Evolutionary conservation across 2,113 vertebrate species (phyloP), one percentile per base, ranked within the genome.

Genomic region (Madoqua kirkii): DNA sequence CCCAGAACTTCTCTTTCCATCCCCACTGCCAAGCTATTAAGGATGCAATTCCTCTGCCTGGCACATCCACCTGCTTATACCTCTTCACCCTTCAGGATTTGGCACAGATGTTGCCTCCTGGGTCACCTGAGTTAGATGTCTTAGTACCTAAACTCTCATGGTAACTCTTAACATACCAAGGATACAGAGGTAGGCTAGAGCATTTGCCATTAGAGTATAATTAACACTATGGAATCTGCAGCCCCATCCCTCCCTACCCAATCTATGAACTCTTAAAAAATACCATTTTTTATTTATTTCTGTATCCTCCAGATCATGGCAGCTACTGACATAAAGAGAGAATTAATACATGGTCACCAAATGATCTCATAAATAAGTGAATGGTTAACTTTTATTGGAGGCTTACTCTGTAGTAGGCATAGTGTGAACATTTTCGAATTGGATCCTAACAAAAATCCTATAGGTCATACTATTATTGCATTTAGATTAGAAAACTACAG

Each of bases 401-500:
- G 8, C 52, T 96, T 86, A 79, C 6, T 83, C 3, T 74, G 2
- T 33, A 95, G 12, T 14, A 62, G 40, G 16, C 36, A 78, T 48
- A 36, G 13, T 21, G 12, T 29, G 71, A 55, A 48, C 19, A 60
- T 87, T 85, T 93, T 84, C 33, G 0, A 48, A 29, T 1, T 84
- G 67, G 64, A 33, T 57, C 40, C 50, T 91, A 40, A 40, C 7
- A 89, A 90, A 96, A 92, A 48, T 82, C 16, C 29, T 55, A 3
- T 71, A 12, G 29, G 0, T 74, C 89, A 71, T 59, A 81, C 7
- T 45, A 78, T 93, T 43, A 60, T 60, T 45, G 54, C 1, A 92
- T 76, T 76, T 92, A 91, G 25, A n/a, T 79, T 67, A 95, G n/a
- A 48, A 97, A 97, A 82, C 23, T 43, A 93, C 85, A 81, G n/a